Percentiles rank a stretch among this genome's conserved stretches.
Evolutionary conservation across 1,140 invertebrate species (phyloP).

Genomic region (Lasioglossum albipes): DNA sequence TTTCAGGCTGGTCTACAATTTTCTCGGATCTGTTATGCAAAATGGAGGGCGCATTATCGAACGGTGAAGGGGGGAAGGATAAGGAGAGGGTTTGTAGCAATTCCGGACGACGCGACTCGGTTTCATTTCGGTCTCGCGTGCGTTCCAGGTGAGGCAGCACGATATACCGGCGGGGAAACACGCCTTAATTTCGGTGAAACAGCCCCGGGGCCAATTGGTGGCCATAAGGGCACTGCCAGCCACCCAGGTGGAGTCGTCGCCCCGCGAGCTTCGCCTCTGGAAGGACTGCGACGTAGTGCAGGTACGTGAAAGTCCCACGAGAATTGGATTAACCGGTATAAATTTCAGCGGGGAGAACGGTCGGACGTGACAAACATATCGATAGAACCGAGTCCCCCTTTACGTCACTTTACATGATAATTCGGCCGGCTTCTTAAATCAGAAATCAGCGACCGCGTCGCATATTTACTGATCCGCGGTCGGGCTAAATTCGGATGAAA

Average conservation of each 20-base stretch:
- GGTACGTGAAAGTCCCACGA: slow-evolving; percentile 70
- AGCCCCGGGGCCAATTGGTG: slow-evolving; percentile 90
- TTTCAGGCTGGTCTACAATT: too few relatives aligned
- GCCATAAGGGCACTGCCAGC: slow-evolving; percentile 83
- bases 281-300: slow-evolving; percentile 91
- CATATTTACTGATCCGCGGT: slow-evolving; percentile 14
- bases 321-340: slow-evolving; percentile 53
- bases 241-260: slow-evolving; percentile 74
- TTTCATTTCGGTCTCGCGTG: not conserved
- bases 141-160: slow-evolving; percentile 82
- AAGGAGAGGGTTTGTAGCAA: not conserved
- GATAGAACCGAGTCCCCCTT: not conserved
- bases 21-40: too few relatives aligned
- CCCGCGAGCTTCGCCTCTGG: slow-evolving; percentile 83
- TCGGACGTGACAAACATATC: slow-evolving; percentile 25
- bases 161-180: slow-evolving; percentile 90
- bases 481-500: slow-evolving; percentile 23
- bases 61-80: too few relatives aligned
- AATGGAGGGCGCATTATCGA: too few relatives aligned
- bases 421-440: slow-evolving; percentile 34
- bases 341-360: slow-evolving; percentile 24
- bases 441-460: not conserved
- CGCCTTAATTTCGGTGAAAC: slow-evolving; percentile 90
- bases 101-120: not conserved
- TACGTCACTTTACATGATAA: slow-evolving; percentile 22